Percentiles rank a stretch among this genome's conserved stretches.
Conservation (phyloP, 2,888 invertebrate genomes). For the Eilema depressum region DNA sequence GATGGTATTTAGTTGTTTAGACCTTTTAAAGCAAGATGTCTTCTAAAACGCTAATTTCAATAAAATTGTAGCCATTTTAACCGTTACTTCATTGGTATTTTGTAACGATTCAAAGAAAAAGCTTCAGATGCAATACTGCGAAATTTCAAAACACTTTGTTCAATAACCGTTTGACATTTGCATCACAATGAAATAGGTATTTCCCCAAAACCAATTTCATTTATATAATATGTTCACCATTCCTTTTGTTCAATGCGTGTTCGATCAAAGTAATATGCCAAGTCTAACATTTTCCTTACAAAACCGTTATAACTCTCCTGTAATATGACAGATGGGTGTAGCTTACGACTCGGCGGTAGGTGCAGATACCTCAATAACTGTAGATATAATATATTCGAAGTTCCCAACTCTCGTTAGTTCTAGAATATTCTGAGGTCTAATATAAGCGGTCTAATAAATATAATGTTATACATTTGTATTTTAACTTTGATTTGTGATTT, state of each 20-base stretch:
- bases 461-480: not conserved
- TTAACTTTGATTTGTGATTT: not conserved
- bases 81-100: not conserved
- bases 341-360: not conserved
- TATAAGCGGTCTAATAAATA: not conserved
- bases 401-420: not conserved
- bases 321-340: constrained; percentile 3
- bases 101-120: not conserved
- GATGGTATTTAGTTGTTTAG: constrained; percentile 9
- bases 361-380: constrained; percentile 1
- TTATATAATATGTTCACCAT: no score
- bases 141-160: not conserved
- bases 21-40: not conserved
- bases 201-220: not conserved
- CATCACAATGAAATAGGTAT: not conserved
- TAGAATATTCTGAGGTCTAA: constrained; percentile 2
- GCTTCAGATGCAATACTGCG: not conserved
- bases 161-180: not conserved
- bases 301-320: constrained; percentile 3
- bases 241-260: constrained; percentile 9
- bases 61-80: not conserved
- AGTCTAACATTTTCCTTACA: constrained; percentile 13
- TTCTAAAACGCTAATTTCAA: not conserved
- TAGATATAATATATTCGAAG: not conserved
- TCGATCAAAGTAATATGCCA: constrained; percentile 8